These are phyloP conservation scores for Diloba caeruleocephala DNA, from an alignment of 2,888 invertebrate genomes.

Conservation along the genomic window DNA sequence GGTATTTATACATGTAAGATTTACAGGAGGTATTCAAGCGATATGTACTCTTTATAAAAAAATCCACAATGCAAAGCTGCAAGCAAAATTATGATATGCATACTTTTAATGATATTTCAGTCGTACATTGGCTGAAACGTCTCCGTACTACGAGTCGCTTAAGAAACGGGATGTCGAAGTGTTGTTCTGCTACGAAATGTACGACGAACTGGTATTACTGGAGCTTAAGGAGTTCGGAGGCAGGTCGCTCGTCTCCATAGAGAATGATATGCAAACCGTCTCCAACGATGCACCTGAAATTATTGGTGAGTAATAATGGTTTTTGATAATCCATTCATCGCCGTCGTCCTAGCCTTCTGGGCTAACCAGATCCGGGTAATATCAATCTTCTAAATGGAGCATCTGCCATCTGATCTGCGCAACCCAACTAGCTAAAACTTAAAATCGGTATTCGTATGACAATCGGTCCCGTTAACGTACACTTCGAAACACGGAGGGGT, in stretches of 20 bases:
- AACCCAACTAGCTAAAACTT: too few species aligned
- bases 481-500: too few species aligned
- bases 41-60: too few species aligned
- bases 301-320: slow-evolving; percentile 87
- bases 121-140: slow-evolving; percentile 96
- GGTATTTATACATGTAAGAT: too few species aligned
- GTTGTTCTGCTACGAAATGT: slow-evolving; percentile 98
- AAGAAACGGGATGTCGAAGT: slow-evolving; percentile 97
- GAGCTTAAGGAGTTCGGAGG: slow-evolving; percentile 95
- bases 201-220: slow-evolving; percentile 98
- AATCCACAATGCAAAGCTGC: too few species aligned
- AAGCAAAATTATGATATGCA: neutral
- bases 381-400: too few species aligned
- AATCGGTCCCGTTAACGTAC: too few species aligned
- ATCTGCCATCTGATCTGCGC: too few species aligned
- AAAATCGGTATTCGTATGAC: too few species aligned
- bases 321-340: too few species aligned
- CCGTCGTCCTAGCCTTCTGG: too few species aligned
- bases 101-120: slow-evolving; percentile 78
- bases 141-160: slow-evolving; percentile 98
- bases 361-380: too few species aligned
- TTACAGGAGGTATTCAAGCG: neutral
- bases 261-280: slow-evolving; percentile 96
- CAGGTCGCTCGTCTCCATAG: slow-evolving; percentile 94
- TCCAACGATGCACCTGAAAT: slow-evolving; percentile 89